A percentile compares a stretch with the other conserved stretches of the same genome.
These are phyloP conservation scores for Drosophila kambysellisi DNA, from an alignment of 2,888 invertebrate species.

Conservation along the genomic window DNA sequence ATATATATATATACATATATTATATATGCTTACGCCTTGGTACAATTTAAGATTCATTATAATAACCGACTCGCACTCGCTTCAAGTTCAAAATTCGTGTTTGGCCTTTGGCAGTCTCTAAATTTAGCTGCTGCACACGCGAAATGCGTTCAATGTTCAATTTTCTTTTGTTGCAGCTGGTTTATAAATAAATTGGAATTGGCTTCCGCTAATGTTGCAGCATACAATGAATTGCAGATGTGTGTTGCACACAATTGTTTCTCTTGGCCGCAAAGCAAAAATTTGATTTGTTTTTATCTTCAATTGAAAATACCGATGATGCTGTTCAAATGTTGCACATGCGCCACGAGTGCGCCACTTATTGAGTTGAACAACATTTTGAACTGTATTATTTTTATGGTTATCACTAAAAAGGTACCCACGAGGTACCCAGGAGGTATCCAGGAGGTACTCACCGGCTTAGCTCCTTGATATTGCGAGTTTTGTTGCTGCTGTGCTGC, in stretches of 20 bases:
- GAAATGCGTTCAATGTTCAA: slow-evolving; percentile 68
- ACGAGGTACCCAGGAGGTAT: slow-evolving; percentile 14
- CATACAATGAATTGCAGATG: slow-evolving; percentile 15
- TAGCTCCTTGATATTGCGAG: slow-evolving; percentile 72
- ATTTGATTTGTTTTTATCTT: not conserved
- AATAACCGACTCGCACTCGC: slow-evolving; percentile 6
- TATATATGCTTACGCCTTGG: not conserved
- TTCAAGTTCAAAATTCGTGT: slow-evolving; percentile 79
- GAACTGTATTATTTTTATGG: slow-evolving; percentile 25
- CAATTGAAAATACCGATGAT: not conserved
- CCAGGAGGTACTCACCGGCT: slow-evolving; percentile 70
- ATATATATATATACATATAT: not conserved
- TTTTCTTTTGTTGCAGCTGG: slow-evolving; percentile 28
- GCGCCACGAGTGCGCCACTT: not conserved
- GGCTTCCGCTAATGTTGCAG: slow-evolving; percentile 52
- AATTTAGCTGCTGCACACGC: slow-evolving; percentile 41
- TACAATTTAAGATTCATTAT: not conserved
- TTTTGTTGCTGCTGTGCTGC: slow-evolving; percentile 77
- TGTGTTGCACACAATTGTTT: slow-evolving; percentile 9
- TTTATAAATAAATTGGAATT: slow-evolving; percentile 60
- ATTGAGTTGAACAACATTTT: slow-evolving; percentile 22
- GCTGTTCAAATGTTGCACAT: slow-evolving; percentile 29
- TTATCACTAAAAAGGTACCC: slow-evolving; percentile 37
- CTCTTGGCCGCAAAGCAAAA: slow-evolving; percentile 6
- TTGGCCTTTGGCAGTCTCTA: slow-evolving; percentile 68